Percentiles rank a stretch among this genome's conserved stretches.
These are phyloP conservation scores for Sminthurides aquaticus DNA, from an alignment of 2,888 invertebrate genomes.

Conservation along the genomic window DNA sequence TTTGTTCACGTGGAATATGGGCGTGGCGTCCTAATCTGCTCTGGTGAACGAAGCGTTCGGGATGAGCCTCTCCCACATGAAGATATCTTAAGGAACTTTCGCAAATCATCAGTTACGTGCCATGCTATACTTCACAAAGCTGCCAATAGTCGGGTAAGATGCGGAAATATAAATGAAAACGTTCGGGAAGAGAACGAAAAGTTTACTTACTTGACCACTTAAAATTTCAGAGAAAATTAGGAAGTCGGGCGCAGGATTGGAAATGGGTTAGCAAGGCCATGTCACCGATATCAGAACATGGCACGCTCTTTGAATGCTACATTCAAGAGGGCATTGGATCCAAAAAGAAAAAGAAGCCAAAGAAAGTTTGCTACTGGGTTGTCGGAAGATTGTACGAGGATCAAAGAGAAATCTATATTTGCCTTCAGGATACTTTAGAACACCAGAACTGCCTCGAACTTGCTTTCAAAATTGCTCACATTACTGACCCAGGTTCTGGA, in stretches of 20 bases:
- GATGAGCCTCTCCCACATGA: constrained; percentile 22
- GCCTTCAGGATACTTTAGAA: constrained; percentile 36
- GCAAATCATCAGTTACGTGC: constrained; percentile 28
- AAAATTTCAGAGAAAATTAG: constrained; percentile 30
- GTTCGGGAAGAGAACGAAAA: no score
- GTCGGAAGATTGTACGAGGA: constrained; percentile 40
- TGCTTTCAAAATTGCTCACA: constrained; percentile 41
- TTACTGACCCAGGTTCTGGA: constrained; percentile 11
- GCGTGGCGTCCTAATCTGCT: constrained; percentile 31
- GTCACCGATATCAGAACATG: constrained; percentile 39
- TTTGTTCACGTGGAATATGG: constrained; percentile 42
- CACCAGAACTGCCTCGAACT: constrained; percentile 35
- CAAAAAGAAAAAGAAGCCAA: constrained; percentile 33
- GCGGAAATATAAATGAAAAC: no score
- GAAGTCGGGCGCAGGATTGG: constrained; percentile 33
- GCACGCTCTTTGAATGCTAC: constrained; percentile 39
- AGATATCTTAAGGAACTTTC: constrained; percentile 37
- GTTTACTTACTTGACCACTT: no score
- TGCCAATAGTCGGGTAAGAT: constrained; percentile 34
- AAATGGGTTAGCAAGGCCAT: constrained; percentile 40
- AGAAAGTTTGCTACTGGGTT: constrained; percentile 38
- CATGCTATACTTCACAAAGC: constrained; percentile 40
- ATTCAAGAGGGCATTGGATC: constrained; percentile 26
- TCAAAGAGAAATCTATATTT: constrained; percentile 38
- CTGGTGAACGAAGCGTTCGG: constrained; percentile 12